Evolutionary conservation across 2,888 invertebrate species (phyloP).

Genomic region (Gastracanthus pulcherrimus): DNA sequence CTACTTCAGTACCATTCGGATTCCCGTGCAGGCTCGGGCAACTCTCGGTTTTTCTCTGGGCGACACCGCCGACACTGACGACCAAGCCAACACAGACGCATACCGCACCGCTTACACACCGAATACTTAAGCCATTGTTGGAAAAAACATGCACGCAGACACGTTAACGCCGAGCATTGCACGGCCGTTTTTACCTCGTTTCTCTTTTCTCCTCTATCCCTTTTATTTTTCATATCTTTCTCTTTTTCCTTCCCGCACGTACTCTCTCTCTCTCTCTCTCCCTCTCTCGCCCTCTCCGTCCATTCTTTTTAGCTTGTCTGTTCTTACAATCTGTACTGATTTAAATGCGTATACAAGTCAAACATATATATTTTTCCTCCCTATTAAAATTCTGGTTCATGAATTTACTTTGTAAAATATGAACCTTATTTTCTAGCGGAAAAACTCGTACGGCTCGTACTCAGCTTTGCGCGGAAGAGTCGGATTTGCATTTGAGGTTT

Average conservation of each 20-base stretch:
- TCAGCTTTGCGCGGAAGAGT: neutral
- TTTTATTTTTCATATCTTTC: neutral
- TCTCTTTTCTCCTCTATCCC: neutral
- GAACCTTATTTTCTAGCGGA: conserved; percentile 51
- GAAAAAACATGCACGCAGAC: conserved; percentile 25
- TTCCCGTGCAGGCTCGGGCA: neutral
- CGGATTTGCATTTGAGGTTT: conserved; percentile 48
- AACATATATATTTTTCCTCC: conserved; percentile 24
- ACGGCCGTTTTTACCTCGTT: conserved; percentile 3
- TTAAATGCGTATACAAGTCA: conserved; percentile 49
- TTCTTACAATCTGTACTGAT: conserved; percentile 47
- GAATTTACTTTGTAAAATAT: conserved; percentile 45
- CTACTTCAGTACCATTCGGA: neutral
- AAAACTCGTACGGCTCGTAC: conserved; percentile 22
- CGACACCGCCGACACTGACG: too few species aligned
- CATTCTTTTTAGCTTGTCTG: conserved; percentile 19
- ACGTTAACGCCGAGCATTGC: conserved; percentile 21
- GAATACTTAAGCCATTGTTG: conserved; percentile 46
- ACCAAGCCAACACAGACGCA: neutral
- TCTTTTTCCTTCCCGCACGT: neutral
- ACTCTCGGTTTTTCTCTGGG: neutral
- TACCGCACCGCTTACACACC: neutral
- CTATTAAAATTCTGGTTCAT: conserved; percentile 50
- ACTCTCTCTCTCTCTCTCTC: neutral
- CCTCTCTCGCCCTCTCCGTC: neutral